A percentile compares a stretch with the other conserved stretches of the same genome.
These are phyloP conservation scores for Drosophila aff. DNA, from an alignment of 1,140 invertebrate genomes.

Conservation along the genomic window DNA sequence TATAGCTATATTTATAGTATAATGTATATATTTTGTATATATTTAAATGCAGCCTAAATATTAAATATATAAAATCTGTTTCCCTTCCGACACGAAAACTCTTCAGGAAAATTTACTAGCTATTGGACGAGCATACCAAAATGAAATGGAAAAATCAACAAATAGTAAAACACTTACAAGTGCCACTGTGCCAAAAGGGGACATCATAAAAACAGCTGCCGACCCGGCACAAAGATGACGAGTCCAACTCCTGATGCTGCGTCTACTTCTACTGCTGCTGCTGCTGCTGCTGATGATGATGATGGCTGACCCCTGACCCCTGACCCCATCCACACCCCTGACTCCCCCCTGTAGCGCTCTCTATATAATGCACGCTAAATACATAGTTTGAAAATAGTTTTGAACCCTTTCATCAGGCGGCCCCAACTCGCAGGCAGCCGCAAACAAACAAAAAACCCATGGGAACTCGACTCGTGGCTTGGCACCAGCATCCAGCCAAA, in stretches of 20 bases:
- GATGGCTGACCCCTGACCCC: slow-evolving; percentile 16
- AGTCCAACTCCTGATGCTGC: slow-evolving; percentile 25
- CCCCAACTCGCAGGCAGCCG: slow-evolving; percentile 33
- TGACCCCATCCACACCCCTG: neutral
- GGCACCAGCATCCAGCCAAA: slow-evolving; percentile 25
- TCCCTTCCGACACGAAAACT: too few relatives aligned
- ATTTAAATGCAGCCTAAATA: too few relatives aligned
- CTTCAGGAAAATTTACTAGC: too few relatives aligned
- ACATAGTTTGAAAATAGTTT: slow-evolving; percentile 83
- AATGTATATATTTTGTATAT: too few relatives aligned
- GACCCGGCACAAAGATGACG: slow-evolving; percentile 44
- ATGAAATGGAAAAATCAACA: neutral
- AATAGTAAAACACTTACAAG: neutral
- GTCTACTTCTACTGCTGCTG: neutral
- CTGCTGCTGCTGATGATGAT: slow-evolving; percentile 31
- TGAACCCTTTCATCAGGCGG: slow-evolving; percentile 77
- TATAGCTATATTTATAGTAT: too few relatives aligned
- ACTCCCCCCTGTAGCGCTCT: neutral
- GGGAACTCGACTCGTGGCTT: slow-evolving; percentile 76
- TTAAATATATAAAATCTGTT: too few relatives aligned
- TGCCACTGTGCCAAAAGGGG: slow-evolving; percentile 50
- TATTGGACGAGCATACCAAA: too few relatives aligned
- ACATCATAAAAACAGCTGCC: slow-evolving; percentile 73
- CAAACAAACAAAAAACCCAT: slow-evolving; percentile 77
- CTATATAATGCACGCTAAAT: slow-evolving; percentile 77